These are phyloP conservation scores for Ceyx cyanopectus DNA, from an alignment of 2,113 vertebrate genomes.

Conservation along the genomic window DNA sequence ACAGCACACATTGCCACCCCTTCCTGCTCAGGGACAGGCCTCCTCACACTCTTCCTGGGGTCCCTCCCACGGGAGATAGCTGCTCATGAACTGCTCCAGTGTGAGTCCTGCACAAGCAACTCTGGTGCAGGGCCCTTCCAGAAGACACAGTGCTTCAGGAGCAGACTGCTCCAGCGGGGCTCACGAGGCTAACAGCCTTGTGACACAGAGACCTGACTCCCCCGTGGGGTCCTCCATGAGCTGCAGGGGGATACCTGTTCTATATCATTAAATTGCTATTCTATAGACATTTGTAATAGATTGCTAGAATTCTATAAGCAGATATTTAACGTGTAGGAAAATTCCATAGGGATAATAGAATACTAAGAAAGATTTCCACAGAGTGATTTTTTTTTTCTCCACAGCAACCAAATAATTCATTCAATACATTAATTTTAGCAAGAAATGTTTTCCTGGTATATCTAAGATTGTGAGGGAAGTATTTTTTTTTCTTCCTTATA, in stretches of 20 bases:
- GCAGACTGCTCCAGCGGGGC: not conserved
- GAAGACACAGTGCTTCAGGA: not conserved
- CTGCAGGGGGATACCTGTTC: not conserved
- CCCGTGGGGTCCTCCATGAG: not conserved
- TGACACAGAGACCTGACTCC: no score
- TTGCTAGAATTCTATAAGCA: not conserved
- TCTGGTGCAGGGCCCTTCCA: not conserved
- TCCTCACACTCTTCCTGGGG: not conserved
- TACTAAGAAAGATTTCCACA: not conserved
- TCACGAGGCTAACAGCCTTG: not conserved
- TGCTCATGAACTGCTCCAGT: not conserved
- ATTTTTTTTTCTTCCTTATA: not conserved
- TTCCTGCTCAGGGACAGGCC: not conserved
- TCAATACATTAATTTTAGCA: not conserved
- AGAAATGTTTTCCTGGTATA: not conserved
- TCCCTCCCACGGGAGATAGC: not conserved
- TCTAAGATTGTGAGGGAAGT: not conserved
- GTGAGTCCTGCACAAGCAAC: no score
- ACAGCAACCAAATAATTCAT: fast-evolving
- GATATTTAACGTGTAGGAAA: not conserved
- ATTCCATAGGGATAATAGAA: not conserved
- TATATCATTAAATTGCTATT: not conserved
- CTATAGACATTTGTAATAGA: not conserved
- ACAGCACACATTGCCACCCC: not conserved
- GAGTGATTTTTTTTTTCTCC: not conserved